These are phyloP conservation scores for Lycia hirtaria DNA, from an alignment of 2,888 invertebrate genomes.

Conservation along the genomic window DNA sequence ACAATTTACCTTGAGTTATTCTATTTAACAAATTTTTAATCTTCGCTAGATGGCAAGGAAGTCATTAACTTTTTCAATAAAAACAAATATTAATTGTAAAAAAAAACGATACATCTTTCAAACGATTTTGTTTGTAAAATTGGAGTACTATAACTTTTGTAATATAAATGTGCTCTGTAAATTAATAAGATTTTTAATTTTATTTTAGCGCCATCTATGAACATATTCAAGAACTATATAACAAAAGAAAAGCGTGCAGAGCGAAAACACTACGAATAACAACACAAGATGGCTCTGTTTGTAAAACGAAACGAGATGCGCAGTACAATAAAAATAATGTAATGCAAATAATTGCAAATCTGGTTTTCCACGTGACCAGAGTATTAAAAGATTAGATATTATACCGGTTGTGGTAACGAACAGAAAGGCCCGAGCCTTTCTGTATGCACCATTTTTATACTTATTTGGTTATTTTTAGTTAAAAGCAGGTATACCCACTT, in stretches of 20 bases:
- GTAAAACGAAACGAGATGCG: not conserved
- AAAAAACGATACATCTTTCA: not conserved
- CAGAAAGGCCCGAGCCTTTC: slow-evolving; percentile 4
- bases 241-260: not conserved
- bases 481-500: too few species aligned
- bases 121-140: not conserved
- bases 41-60: slow-evolving; percentile 13
- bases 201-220: slow-evolving; percentile 17
- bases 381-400: slow-evolving; percentile 19
- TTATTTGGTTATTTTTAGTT: not conserved
- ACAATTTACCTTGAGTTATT: not conserved
- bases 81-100: not conserved
- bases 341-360: slow-evolving; percentile 24
- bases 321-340: slow-evolving; percentile 5
- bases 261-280: not conserved
- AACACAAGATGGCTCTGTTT: slow-evolving; percentile 22
- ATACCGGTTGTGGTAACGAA: slow-evolving; percentile 5
- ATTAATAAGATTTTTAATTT: not conserved
- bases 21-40: not conserved
- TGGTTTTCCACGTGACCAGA: slow-evolving; percentile 27
- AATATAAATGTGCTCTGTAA: too few species aligned
- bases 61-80: not conserved
- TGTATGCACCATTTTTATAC: not conserved
- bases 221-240: not conserved
- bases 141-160: not conserved